Evolutionary conservation across 2,888 invertebrate species (phyloP), one percentile per base, ranked within the genome.

Genomic region (Mimas tiliae): DNA sequence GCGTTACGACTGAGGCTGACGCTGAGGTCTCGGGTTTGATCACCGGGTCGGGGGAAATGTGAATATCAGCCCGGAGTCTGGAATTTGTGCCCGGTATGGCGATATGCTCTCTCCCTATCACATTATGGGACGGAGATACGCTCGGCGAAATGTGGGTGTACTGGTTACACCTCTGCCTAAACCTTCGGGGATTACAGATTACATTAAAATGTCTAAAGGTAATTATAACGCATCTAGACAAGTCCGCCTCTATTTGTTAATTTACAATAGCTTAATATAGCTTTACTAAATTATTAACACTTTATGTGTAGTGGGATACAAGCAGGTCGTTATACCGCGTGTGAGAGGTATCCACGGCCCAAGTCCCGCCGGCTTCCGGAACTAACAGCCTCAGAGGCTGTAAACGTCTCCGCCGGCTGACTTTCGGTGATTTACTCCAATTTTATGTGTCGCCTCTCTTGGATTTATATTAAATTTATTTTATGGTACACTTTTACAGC

Each of bases 351-450:
- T 78, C 78, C 82, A 77, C 80, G 83, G 76, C 79, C 76, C 77
- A 14, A 14, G 45, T 11, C 45, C 14, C 38, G 81, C 75, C 67
- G 76, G 80, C 83, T 83, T 82, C 85, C 88, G 84, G 85, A 88
- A 85, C 90, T 91, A 91, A 91, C 91, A 89, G 89, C 90, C 86
- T 86, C 82, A 65, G 81, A 80, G 86, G 89, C 89, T 89, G 90
- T 92, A 91, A 92, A 92, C 90, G 91, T 92, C 92, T 90, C 84
- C 83, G 85, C 80, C 90, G 90, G 84, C 87, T 90, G 92, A 90
- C 91, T 91, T 90, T 88, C 79, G 84, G 91, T 91, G 92, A 93
- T 93, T 93, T 93, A 93, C 90, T 88, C 80, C 90, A 86, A 91
- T 91, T 93, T 93, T 93, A 92, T 92, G 91, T 91, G 90, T 88